These are phyloP conservation scores for Grammomys dolichurus DNA, from an alignment of 2,113 vertebrate genomes.

Conservation along the genomic window DNA sequence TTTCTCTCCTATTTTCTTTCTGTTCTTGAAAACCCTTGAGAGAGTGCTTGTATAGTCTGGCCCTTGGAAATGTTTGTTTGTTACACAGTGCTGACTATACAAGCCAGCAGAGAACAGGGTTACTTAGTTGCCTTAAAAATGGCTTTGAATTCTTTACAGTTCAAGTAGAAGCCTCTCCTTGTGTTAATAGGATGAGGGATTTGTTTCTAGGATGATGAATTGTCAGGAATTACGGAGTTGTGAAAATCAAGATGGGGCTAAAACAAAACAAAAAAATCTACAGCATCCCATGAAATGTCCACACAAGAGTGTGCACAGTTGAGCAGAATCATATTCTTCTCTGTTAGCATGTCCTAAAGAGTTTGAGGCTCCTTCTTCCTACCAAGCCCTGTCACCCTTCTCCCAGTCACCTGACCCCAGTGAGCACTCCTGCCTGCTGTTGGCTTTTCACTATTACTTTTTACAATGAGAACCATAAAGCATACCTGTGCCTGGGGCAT, in stretches of 20 bases:
- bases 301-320: slow-evolving; percentile 5
- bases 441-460: background rate
- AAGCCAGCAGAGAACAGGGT: background rate
- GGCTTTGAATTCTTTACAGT: slow-evolving; percentile 9
- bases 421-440: background rate
- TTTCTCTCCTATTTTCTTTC: slow-evolving; percentile 44
- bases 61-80: background rate
- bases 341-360: slow-evolving; percentile 8
- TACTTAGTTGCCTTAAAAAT: background rate
- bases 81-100: background rate
- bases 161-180: background rate
- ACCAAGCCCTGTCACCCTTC: background rate
- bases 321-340: slow-evolving; percentile 13
- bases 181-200: background rate
- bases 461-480: background rate
- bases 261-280: background rate
- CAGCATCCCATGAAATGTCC: background rate
- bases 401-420: background rate
- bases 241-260: background rate
- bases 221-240: slow-evolving; percentile 28
- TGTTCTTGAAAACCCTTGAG: slow-evolving; percentile 41
- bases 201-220: slow-evolving; percentile 30
- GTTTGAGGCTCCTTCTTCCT: background rate
- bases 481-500: background rate
- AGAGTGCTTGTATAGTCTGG: background rate